These are phyloP conservation scores for Mustela nigripes DNA, from an alignment of 2,113 vertebrate species.

Conservation along the genomic window DNA sequence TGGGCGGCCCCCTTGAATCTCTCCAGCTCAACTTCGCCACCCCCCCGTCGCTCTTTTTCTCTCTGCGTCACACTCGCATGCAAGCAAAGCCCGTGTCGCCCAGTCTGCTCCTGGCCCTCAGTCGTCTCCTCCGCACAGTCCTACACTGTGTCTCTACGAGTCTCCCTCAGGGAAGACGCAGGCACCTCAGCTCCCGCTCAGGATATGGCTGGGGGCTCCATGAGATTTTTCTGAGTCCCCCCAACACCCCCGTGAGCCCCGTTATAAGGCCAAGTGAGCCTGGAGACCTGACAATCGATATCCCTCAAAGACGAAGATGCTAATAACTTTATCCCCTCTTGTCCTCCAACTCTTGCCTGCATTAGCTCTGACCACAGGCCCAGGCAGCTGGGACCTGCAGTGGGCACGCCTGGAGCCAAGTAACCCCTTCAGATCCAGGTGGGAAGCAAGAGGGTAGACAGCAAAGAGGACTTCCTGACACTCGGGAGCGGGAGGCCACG, in stretches of 20 bases:
- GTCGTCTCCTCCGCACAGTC: not conserved
- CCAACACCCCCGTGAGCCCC: constrained; percentile 58
- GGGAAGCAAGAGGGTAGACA: not conserved
- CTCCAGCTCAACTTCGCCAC: not conserved
- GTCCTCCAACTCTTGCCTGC: constrained; percentile 72
- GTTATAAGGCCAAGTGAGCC: constrained; percentile 65
- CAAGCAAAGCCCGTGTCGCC: not conserved
- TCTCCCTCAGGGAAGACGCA: not conserved
- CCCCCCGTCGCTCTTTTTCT: no score
- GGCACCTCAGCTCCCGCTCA: not conserved
- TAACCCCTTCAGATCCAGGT: constrained; percentile 79
- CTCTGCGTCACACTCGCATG: not conserved
- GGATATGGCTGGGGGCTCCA: not conserved
- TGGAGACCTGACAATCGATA: constrained; percentile 74
- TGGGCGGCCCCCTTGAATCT: not conserved
- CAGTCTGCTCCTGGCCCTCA: not conserved
- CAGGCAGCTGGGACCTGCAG: constrained; percentile 72
- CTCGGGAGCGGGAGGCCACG: not conserved
- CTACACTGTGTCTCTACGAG: not conserved
- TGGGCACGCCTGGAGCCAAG: constrained; percentile 27
- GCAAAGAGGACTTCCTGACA: constrained; percentile 7
- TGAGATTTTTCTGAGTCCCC: constrained; percentile 14
- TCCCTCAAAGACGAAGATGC: constrained; percentile 76
- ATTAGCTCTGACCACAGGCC: constrained; percentile 84
- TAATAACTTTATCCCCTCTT: constrained; percentile 80